Evolutionary conservation across 2,113 vertebrate genomes (phyloP).

Genomic region (Pipra filicauda): DNA sequence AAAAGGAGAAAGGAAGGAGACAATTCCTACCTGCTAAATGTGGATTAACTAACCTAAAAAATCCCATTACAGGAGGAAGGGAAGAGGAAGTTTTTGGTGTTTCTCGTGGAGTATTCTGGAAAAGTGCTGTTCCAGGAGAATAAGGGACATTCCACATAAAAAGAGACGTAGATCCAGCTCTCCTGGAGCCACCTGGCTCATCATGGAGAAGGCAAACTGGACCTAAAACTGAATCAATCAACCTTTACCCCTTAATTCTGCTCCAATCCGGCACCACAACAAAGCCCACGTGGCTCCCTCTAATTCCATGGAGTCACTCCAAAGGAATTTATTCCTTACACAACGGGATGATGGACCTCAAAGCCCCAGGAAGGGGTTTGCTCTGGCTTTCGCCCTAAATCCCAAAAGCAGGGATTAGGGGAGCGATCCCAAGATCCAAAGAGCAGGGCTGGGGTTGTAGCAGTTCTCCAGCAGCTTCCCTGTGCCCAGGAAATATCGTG

Average conservation of each 20-base stretch:
- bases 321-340: conserved; percentile 44
- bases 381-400: neutral
- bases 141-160: neutral
- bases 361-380: neutral
- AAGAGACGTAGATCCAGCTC: neutral
- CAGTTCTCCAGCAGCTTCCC: neutral
- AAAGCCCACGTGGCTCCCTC: neutral
- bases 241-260: neutral
- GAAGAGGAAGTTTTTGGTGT: neutral
- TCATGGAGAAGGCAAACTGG: neutral
- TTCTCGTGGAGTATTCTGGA: accelerated
- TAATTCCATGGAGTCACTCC: neutral
- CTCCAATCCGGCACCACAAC: neutral
- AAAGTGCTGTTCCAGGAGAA: neutral
- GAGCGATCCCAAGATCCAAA: neutral
- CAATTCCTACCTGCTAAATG: neutral
- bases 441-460: neutral
- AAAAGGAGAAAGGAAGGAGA: neutral
- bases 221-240: neutral
- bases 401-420: neutral
- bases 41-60: neutral
- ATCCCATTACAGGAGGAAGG: neutral
- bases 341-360: neutral
- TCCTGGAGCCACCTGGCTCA: neutral
- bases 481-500: accelerated